Percentiles rank a stretch among this genome's conserved stretches.
These are phyloP conservation scores for Bilobella aurantiaca DNA, from an alignment of 1,140 invertebrate genomes.

Conservation along the genomic window DNA sequence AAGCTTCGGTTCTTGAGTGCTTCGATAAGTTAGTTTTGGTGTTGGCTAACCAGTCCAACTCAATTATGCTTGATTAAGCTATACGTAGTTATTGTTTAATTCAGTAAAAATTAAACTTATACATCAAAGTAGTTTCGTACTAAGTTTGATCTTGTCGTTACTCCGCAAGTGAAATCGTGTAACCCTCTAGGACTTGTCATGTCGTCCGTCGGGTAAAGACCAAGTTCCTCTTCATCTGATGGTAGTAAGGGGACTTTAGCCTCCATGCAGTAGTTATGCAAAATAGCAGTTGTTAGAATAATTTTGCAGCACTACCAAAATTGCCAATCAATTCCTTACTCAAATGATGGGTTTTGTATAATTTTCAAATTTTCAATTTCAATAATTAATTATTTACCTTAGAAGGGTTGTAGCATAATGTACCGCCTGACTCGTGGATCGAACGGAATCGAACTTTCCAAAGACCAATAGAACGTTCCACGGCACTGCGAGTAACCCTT, in stretches of 20 bases:
- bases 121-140: background rate
- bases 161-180: background rate
- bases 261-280: constrained; percentile 3
- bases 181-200: background rate
- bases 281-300: background rate
- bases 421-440: constrained; percentile 4
- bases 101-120: background rate
- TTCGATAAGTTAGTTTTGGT: background rate
- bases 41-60: background rate
- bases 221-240: background rate
- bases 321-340: no score
- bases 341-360: no score
- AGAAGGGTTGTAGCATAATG: constrained; percentile 2
- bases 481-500: background rate
- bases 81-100: background rate
- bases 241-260: background rate
- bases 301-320: constrained; percentile 10
- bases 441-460: constrained; percentile 11
- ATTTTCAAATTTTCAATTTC: background rate
- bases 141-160: background rate
- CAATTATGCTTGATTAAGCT: background rate
- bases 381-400: background rate
- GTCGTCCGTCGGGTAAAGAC: background rate
- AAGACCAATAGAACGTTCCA: constrained; percentile 16
- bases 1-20: background rate